Evolutionary conservation across 1,140 invertebrate species (phyloP).

Genomic region (Drosophila triauraria): DNA sequence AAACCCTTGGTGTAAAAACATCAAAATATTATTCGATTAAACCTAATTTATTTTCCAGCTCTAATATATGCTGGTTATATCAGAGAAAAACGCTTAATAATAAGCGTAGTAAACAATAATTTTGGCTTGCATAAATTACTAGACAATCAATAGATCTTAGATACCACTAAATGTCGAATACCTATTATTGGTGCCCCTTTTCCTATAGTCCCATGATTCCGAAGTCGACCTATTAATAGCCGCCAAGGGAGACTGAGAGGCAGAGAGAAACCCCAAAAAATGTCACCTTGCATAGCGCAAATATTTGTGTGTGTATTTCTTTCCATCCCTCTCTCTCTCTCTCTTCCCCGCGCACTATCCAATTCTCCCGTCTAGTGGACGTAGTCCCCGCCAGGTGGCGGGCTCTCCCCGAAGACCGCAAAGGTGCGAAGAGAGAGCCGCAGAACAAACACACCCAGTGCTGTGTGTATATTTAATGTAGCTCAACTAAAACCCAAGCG

Average conservation of each 20-base stretch:
- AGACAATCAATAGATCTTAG: neutral
- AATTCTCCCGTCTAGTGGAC: conserved; percentile 1
- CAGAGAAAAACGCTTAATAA: too few species aligned
- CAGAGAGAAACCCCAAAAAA: conserved; percentile 34
- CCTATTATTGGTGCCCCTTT: neutral
- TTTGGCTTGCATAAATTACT: neutral
- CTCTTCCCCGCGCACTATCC: neutral
- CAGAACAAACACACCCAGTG: conserved; percentile 54
- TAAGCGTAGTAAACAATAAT: neutral
- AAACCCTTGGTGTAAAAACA: too few species aligned
- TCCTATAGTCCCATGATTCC: conserved; percentile 2
- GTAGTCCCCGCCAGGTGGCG: conserved; percentile 39
- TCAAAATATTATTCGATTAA: too few species aligned
- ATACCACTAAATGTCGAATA: neutral
- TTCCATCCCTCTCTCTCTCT: conserved; percentile 17
- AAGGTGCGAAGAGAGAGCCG: conserved; percentile 67
- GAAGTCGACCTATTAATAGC: conserved; percentile 33
- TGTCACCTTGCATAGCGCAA: conserved; percentile 56
- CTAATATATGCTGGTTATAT: too few species aligned
- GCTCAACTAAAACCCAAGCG: conserved; percentile 62
- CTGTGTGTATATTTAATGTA: conserved; percentile 68
- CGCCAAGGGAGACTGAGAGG: conserved; percentile 8
- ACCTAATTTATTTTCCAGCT: too few species aligned
- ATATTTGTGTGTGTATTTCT: conserved; percentile 56
- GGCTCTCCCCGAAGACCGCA: conserved; percentile 15